Evolutionary conservation across 2,888 invertebrate species (phyloP), one percentile per base, ranked within the genome.

Genomic region (Dromius quadrimaculatus): DNA sequence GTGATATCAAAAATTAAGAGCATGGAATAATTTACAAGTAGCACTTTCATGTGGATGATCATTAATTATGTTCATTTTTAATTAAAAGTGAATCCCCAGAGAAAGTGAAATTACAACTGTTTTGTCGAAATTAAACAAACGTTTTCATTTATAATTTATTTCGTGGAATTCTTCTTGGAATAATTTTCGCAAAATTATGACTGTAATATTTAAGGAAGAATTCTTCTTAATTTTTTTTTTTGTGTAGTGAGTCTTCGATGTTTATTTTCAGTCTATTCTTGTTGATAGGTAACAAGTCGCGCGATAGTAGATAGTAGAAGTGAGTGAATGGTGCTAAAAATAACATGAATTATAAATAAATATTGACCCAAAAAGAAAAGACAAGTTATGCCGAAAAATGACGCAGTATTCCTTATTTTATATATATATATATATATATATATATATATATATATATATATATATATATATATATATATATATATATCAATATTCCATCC

Each of bases 331-430:
- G 15, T 2, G 47, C 23, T 47, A 47, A 47, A 47, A 47, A 47
- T 47, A 47, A 13, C 47, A 13, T 2, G 6, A n/a, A 47, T 11
- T 47, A 47, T 47, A 47, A 47, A 47, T 47, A 47, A 47, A 47
- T 47, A 47, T 47, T 47, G 47, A 47, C 47, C 47, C 20, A 47
- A 47, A 47, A 47, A 47, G 22, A n/a, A n/a, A n/a, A n/a, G n/a
- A n/a, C n/a, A n/a, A n/a, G n/a, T n/a, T n/a, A n/a, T n/a, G n/a
- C n/a, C n/a, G n/a, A n/a, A n/a, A n/a, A n/a, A n/a, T n/a, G n/a
- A n/a, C n/a, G n/a, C n/a, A n/a, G n/a, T n/a, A n/a, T n/a, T n/a
- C n/a, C n/a, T n/a, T n/a, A n/a, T n/a, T n/a, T n/a, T n/a, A n/a
- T n/a, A n/a, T n/a, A n/a, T n/a, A n/a, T n/a, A n/a, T n/a, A n/a